Conservation (phyloP, 1,140 invertebrate species). For the Uloborus diversus region DNA sequence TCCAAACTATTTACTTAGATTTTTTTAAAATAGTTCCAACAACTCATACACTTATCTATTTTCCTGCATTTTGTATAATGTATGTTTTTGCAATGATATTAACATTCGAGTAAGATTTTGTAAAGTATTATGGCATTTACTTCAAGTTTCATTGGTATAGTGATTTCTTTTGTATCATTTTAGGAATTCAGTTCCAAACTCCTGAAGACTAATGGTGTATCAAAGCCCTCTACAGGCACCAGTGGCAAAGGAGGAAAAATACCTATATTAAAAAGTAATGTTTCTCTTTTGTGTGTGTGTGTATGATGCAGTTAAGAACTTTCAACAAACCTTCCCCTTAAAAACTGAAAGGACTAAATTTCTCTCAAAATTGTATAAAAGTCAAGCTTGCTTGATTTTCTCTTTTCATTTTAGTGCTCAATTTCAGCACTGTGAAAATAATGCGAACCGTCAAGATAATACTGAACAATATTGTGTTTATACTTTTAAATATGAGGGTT, state of each 20-base stretch:
- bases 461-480: no score
- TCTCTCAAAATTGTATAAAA: background rate
- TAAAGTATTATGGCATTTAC: background rate
- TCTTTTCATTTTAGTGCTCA: background rate
- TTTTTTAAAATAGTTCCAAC: background rate
- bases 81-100: background rate
- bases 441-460: background rate
- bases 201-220: background rate
- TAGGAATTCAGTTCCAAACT: slow-evolving; percentile 44
- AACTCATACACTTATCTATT: background rate
- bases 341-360: background rate
- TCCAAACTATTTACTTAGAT: background rate
- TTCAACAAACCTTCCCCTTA: background rate
- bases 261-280: slow-evolving; percentile 42
- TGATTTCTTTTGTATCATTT: background rate
- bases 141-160: background rate
- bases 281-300: background rate
- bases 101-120: background rate
- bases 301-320: background rate
- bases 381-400: background rate
- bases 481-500: no score
- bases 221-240: background rate
- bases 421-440: background rate
- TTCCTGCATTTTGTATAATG: background rate
- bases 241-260: slow-evolving; percentile 30